phyloP scores from a whole-genome alignment of 2,888 invertebrate genomes.

The Carabus problematicus region DNA sequence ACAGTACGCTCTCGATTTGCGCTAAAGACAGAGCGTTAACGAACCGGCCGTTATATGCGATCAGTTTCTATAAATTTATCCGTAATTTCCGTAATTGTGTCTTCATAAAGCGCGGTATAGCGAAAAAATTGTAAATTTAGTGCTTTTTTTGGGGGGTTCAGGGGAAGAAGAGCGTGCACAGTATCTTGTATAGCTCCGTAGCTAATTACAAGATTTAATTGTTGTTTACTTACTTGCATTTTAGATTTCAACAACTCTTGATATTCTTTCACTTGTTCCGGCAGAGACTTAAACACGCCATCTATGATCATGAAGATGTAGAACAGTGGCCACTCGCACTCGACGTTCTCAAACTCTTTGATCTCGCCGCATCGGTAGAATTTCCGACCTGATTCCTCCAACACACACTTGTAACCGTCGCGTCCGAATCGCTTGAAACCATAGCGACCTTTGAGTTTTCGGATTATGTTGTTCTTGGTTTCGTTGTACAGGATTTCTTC shows the following conservation, averaged over 20 bases:
- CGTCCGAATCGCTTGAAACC: constrained; percentile 94
- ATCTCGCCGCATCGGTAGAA: constrained; percentile 72
- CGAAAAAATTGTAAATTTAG: too few species aligned
- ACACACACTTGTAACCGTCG: constrained; percentile 90
- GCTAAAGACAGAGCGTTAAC: too few species aligned
- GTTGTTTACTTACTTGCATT: constrained; percentile 63
- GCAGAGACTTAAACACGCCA: constrained; percentile 86
- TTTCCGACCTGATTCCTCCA: constrained; percentile 78
- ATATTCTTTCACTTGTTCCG: constrained; percentile 92
- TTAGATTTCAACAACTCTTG: constrained; percentile 83
- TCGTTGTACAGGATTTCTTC: constrained; percentile 87
- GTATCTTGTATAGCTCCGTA: too few species aligned
- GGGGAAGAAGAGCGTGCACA: too few species aligned
- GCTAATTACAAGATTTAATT: too few species aligned
- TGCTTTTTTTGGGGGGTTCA: too few species aligned
- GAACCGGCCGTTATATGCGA: too few species aligned
- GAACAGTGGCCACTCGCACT: constrained; percentile 98
- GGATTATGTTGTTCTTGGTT: constrained; percentile 85
- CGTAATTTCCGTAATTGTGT: too few species aligned
- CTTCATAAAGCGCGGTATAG: too few species aligned
- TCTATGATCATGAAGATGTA: constrained; percentile 96
- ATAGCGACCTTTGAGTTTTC: constrained; percentile 83
- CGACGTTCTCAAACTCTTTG: constrained; percentile 93
- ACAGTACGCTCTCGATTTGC: too few species aligned
- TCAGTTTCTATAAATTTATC: too few species aligned